Base-by-base conservation (phyloP, 2,888 invertebrate species). In the Oeneis ivallda region DNA sequence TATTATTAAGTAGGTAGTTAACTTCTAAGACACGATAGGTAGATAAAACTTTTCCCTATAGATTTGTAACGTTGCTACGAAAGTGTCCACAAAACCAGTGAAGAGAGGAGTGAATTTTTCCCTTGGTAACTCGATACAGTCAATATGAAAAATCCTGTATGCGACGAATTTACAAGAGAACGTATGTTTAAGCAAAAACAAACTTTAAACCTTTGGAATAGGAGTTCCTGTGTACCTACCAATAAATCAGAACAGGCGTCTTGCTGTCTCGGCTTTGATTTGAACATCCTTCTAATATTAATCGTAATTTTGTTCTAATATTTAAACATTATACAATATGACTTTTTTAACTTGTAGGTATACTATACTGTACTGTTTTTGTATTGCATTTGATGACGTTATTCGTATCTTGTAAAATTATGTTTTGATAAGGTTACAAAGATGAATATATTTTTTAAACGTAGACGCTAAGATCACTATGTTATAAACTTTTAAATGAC, bases 191-290 rank as follows among this genome's bases (percentile, higher is more conserved):
- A 74, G 68, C 77, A 32, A 83, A 81, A 79, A 70, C 59, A 63
- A 62, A 76, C 83, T 74, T 73, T 87, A 83, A 56, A 1, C 0
- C 70, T 3, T 53, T 37, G 69, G 19, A 57, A 76, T 83, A 85
- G 80, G 77, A 71, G 37, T 47, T 62, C 17, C 63, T 56, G 26
- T 64, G 59, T 64, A 1, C 3, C 3, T 26, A 37, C 62, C 69
- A 58, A 45, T 53, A 50, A 63, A 72, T 68, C 63, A 56, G 32
- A 62, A 64, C 66, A 71, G 90, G 89, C 89, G 91, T 87, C 89
- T 82, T 79, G 75, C 80, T 86, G 89, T 91, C 91, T 91, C 87
- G 83, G 75, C 76, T 82, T 81, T 81, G 82, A 84, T 82, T 26
- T 26, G 26, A 85, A 83, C 80, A 81, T 86, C 85, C 83, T 70